Base-by-base conservation (phyloP, 2,113 vertebrate species). In the Pygoscelis adeliae region DNA sequence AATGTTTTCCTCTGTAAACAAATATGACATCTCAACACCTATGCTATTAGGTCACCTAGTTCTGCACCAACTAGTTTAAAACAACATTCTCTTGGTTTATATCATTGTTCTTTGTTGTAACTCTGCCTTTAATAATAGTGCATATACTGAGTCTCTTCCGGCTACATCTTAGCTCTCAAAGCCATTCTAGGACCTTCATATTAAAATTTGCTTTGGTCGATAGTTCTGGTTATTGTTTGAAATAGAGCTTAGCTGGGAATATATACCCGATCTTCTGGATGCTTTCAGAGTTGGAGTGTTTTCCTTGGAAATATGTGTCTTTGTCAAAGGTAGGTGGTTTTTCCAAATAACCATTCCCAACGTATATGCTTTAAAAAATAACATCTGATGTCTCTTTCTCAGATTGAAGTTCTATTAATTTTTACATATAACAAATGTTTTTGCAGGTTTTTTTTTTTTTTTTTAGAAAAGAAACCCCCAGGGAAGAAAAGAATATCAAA, bases 371-470 rank as follows among this genome's bases (percentile, higher is more conserved):
- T 96, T 38, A 32, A 78, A 90, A 90, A 83, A 46, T n/a, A 72
- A 61, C 8, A 86, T 52, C 18, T 63, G 23, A 49, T 36, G 3
- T 47, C 36, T 66, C 34, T 87, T 76, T 79, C 34, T 91, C 10
- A 52, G 6, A 38, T 6, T 40, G 62, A 86, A 93, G 56, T 80
- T 83, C 20, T 69, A n/a, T 23, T 86, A 0, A 25, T 49, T 71
- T 83, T 76, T 80, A 65, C n/a, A 80, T 69, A 69, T 66, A 73
- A 58, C 12, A 58, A 47, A 63, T 22, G 3, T 30, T 69, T 95
- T 86, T 69, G 3, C 8, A 38, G 9, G 0, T 0, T 4, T n/a
- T n/a, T n/a, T n/a, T n/a, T n/a, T n/a, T 42, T 42, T 58, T 42
- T 58, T 58, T 87, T 36, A n/a, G 32, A 83, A 56, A 21, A 61